Percentiles rank a stretch among this genome's conserved stretches.
phyloP scores from a whole-genome alignment of 2,888 invertebrate genomes.

The Coecobrya sp. region DNA sequence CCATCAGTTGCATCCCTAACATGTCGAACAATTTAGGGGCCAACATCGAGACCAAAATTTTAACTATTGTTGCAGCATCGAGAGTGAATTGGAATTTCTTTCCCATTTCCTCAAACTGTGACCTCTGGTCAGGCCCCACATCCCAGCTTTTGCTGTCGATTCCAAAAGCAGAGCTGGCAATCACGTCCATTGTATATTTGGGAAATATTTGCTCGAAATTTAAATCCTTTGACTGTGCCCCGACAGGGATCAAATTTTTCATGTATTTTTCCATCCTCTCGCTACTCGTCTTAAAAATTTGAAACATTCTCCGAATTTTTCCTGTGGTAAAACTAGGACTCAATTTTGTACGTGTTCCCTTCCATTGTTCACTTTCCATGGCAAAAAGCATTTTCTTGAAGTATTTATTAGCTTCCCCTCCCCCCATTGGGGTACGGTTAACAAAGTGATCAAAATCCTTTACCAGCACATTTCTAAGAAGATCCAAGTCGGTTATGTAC shows the following conservation, averaged over 20 bases:
- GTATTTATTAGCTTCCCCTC: background rate
- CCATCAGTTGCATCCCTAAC: no score
- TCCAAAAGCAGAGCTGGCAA: no score
- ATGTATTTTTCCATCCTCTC: conserved; percentile 88
- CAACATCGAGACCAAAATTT: no score
- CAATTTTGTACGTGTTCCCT: conserved; percentile 89
- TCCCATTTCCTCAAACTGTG: no score
- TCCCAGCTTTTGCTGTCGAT: no score
- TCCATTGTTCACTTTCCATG: conserved; percentile 90
- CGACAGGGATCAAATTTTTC: conserved; percentile 24
- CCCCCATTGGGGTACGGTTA: conserved; percentile 37
- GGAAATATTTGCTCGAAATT: no score
- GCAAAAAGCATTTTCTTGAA: conserved; percentile 88
- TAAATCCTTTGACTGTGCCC: no score
- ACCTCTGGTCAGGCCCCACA: no score
- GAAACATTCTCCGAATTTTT: conserved; percentile 91
- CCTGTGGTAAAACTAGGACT: conserved; percentile 91
- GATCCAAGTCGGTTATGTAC: conserved; percentile 12
- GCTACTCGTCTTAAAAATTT: conserved; percentile 90
- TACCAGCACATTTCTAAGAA: conserved; percentile 11
- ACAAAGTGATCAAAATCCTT: conserved; percentile 78
- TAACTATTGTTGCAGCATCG: no score
- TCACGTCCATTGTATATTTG: no score
- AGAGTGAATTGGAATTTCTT: no score
- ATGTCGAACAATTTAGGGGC: no score